Evolutionary conservation across 2,113 vertebrate species (phyloP).

Genomic region (Rhizomys pruinosus): DNA sequence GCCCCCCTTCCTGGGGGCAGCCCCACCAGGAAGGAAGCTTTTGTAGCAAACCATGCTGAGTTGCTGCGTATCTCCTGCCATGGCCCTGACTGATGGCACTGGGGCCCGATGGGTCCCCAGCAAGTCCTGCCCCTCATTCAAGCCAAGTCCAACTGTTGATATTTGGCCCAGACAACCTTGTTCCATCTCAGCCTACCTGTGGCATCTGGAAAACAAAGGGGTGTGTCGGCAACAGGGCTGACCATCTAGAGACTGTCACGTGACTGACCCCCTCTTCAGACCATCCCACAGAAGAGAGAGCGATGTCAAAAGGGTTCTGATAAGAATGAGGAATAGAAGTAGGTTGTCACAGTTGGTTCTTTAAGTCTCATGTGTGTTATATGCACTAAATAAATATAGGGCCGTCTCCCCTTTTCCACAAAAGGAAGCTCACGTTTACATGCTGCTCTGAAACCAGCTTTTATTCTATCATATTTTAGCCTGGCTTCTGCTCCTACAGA

Average conservation of each 20-base stretch:
- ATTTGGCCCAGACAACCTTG: not conserved
- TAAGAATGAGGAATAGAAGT: accelerated
- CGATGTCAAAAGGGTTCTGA: not conserved
- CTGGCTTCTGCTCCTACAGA: not conserved
- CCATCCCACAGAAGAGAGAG: not conserved
- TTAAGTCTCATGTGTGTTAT: not conserved
- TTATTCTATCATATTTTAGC: not conserved
- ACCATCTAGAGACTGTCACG: not conserved
- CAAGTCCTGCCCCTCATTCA: not conserved
- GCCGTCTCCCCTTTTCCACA: not conserved
- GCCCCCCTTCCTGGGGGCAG: not conserved
- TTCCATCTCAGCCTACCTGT: not conserved
- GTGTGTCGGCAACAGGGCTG: not conserved
- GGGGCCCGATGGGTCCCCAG: not conserved
- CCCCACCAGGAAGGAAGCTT: not conserved
- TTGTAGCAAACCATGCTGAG: not conserved
- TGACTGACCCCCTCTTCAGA: not conserved
- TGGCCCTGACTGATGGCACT: not conserved
- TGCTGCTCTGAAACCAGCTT: not conserved
- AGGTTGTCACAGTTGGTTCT: accelerated
- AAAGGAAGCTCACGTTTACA: not conserved
- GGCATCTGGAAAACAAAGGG: not conserved
- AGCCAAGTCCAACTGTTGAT: not conserved
- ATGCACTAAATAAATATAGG: not conserved
- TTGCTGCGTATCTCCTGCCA: not conserved